Evolutionary conservation across 2,797 vertebrate genomes (phyloP).

Genomic region (Arnoldichthys spilopterus): DNA sequence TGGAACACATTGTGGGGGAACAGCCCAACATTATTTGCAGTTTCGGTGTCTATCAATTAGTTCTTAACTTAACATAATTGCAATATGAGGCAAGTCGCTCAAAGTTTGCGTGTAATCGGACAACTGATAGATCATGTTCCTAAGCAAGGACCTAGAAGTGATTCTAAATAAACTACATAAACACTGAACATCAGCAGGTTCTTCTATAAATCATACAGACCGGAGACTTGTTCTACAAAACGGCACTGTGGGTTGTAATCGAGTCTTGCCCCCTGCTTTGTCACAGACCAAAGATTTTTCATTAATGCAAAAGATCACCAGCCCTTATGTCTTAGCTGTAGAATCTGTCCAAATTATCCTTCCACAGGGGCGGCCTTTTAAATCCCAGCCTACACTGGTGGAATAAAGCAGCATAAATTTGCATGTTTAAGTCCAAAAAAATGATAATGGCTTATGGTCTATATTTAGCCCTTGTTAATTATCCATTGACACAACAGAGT

Average conservation of each 20-base stretch:
- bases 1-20: too few relatives aligned
- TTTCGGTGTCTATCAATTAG: too few relatives aligned
- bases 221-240: background rate
- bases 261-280: background rate
- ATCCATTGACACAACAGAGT: conserved; percentile 26
- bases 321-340: background rate
- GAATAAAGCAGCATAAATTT: conserved; percentile 52
- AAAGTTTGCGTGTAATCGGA: too few relatives aligned
- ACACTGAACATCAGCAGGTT: background rate
- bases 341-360: background rate
- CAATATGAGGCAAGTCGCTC: too few relatives aligned
- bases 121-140: too few relatives aligned
- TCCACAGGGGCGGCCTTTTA: background rate
- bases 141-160: background rate
- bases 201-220: background rate
- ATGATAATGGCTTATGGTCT: conserved; percentile 26
- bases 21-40: too few relatives aligned
- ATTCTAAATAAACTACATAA: background rate
- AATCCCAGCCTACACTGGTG: conserved; percentile 24
- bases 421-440: conserved; percentile 32
- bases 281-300: background rate
- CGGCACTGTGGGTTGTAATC: background rate
- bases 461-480: conserved; percentile 33
- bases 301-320: background rate
- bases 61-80: too few relatives aligned